These are phyloP conservation scores for Gasterosteus nipponicus DNA, from an alignment of 2,113 vertebrate species.

Conservation along the genomic window DNA sequence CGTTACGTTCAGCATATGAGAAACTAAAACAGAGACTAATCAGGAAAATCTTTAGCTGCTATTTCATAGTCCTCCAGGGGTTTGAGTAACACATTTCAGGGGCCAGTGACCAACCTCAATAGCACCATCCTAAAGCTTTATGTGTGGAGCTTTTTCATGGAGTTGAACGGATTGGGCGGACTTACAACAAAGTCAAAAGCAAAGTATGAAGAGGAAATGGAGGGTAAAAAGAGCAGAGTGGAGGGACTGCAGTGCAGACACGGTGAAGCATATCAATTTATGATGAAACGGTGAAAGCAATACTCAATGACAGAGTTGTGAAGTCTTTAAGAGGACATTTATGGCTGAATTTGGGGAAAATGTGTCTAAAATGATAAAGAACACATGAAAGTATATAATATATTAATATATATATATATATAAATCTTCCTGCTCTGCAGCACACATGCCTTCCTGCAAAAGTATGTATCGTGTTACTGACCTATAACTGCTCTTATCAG, in stretches of 20 bases:
- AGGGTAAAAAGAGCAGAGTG: slow-evolving; percentile 2
- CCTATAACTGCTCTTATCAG: slow-evolving; percentile 58
- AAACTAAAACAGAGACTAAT: not conserved
- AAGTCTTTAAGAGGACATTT: slow-evolving; percentile 7
- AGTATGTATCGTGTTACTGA: slow-evolving; percentile 40
- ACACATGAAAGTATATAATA: too few relatives aligned
- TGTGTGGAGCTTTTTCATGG: not conserved
- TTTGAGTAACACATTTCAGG: slow-evolving; percentile 11
- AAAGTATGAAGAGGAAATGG: slow-evolving; percentile 17
- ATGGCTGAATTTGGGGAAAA: not conserved
- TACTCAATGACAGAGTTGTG: slow-evolving; percentile 15
- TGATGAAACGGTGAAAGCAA: slow-evolving; percentile 20
- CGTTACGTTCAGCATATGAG: not conserved
- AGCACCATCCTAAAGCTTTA: slow-evolving; percentile 5
- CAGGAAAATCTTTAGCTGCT: slow-evolving; percentile 19
- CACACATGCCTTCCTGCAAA: slow-evolving; percentile 16
- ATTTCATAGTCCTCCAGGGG: not conserved
- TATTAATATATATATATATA: too few relatives aligned
- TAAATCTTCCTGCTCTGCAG: not conserved
- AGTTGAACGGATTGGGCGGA: not conserved
- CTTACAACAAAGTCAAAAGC: slow-evolving; percentile 34
- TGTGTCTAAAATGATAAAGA: slow-evolving; percentile 1
- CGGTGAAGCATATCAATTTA: slow-evolving; percentile 12
- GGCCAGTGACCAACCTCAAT: slow-evolving; percentile 7
- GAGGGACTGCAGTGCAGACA: slow-evolving; percentile 16